phyloP scores from a whole-genome alignment of 2,888 invertebrate genomes.

The Ischnus inquisitorius region DNA sequence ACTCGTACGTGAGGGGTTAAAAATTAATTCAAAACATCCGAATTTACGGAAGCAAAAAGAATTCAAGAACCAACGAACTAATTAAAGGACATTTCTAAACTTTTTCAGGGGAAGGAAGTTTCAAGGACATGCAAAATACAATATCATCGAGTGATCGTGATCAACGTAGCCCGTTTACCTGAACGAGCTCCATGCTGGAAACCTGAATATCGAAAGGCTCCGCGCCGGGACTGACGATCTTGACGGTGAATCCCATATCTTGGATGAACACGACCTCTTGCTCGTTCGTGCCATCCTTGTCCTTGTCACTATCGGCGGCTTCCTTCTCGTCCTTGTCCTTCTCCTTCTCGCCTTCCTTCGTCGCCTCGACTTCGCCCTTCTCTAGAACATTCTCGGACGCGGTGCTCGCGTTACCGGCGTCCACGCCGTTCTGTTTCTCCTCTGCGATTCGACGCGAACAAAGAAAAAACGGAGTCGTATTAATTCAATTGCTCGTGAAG shows the following conservation, averaged over 20 bases:
- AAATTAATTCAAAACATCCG: too few relatives aligned
- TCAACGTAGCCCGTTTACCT: slow-evolving; percentile 84
- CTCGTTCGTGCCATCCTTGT: slow-evolving; percentile 83
- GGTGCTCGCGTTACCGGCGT: slow-evolving; percentile 76
- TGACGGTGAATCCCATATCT: slow-evolving; percentile 97
- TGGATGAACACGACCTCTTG: slow-evolving; percentile 95
- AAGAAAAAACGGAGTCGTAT: not conserved
- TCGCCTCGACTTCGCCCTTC: slow-evolving; percentile 85
- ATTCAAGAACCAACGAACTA: too few relatives aligned
- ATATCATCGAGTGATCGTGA: not conserved
- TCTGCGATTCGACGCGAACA: slow-evolving; percentile 69
- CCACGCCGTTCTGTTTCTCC: slow-evolving; percentile 76
- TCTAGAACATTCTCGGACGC: slow-evolving; percentile 82
- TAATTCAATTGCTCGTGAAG: not conserved
- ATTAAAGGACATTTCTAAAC: too few relatives aligned
- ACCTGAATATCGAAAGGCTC: slow-evolving; percentile 98
- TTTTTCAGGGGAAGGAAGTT: too few relatives aligned
- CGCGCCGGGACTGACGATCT: slow-evolving; percentile 96
- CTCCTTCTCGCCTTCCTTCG: slow-evolving; percentile 84
- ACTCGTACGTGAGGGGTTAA: too few relatives aligned
- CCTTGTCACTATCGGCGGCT: slow-evolving; percentile 63
- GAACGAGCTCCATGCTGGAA: slow-evolving; percentile 98
- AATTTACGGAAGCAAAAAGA: too few relatives aligned
- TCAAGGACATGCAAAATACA: too few relatives aligned
- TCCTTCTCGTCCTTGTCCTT: slow-evolving; percentile 80